Evolutionary conservation across 2,797 vertebrate species (phyloP), one percentile per base, ranked within the genome.

Genomic region (Oryzias dopingdopingensis): DNA sequence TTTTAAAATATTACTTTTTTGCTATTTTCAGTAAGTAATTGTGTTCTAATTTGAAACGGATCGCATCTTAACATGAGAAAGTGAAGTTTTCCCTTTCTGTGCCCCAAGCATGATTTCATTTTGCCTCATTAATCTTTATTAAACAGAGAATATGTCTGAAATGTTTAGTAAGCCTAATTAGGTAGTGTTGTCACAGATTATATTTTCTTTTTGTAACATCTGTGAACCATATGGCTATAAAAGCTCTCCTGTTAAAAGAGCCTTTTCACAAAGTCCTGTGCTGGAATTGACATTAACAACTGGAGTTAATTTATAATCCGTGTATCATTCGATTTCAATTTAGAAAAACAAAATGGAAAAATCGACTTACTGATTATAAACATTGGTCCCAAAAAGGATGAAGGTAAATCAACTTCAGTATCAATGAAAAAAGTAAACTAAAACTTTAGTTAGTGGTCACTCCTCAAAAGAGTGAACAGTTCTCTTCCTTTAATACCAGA

Each of bases 201-300:
- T 60, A 1, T 18, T 18, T 18, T 18, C 18, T 56, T 16, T 61
- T 50, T 45, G 7, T 18, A 45, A 59, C 81, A 84, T 81, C 64
- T 87, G 81, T 61, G 44, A 18, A 72, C 52, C 85, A 86, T 59
- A 18, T 79, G 82, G 37, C 52, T 50, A 2, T 48, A 50, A 14
- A 62, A 17, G 54, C 22, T 24, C 26, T 56, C 51, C 10, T 37
- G 10, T 43, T 41, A 13, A 14, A 52, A 12, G 17, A 58, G 61
- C 24, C 8, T 22, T 69, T 52, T 51, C 10, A 32, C 64, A 12
- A 56, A 65, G 44, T 14, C 18, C 45, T 47, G 20, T 47, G n/a
- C 23, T 5, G 3, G 45, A 23, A 4, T 14, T 14, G 23, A 12
- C 10, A 12, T 37, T 12, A 37, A 12, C 32, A 37, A 37, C 8